A percentile compares a stretch with the other conserved stretches of the same genome.
These are phyloP conservation scores for Sinocyclocheilus rhinocerous DNA, from an alignment of 2,113 vertebrate genomes.

Conservation along the genomic window DNA sequence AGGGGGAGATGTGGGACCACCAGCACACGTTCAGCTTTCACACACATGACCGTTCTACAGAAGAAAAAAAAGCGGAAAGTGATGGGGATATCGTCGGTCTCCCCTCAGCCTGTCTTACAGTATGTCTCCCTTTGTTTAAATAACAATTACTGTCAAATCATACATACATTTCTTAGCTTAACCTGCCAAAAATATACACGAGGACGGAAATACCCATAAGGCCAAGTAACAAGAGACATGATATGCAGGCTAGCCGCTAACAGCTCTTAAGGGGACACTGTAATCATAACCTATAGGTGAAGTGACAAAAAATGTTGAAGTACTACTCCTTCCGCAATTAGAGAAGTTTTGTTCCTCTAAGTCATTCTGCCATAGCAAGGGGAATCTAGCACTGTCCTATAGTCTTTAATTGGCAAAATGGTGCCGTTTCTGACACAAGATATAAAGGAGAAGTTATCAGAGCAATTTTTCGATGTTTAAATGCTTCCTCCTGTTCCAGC, in stretches of 20 bases:
- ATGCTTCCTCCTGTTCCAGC: background rate
- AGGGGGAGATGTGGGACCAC: constrained; percentile 70
- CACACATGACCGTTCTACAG: background rate
- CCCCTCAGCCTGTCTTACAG: constrained; percentile 12
- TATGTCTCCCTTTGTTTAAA: constrained; percentile 45
- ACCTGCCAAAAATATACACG: constrained; percentile 26
- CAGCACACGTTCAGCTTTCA: background rate
- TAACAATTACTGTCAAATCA: constrained; percentile 57
- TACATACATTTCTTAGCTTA: constrained; percentile 27
- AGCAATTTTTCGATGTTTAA: background rate
- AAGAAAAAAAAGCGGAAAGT: background rate
- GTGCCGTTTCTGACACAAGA: constrained; percentile 9
- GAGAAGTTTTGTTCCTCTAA: background rate
- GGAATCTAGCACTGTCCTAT: background rate
- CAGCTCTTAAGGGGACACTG: constrained; percentile 35
- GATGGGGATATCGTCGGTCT: constrained; percentile 18
- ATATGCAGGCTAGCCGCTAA: constrained; percentile 9
- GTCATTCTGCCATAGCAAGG: background rate
- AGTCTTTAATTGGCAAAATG: constrained; percentile 14
- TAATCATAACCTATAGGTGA: constrained; percentile 47
- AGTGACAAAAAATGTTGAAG: background rate
- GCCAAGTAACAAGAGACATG: constrained; percentile 34
- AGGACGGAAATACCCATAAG: background rate
- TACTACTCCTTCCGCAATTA: background rate
- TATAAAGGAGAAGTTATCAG: background rate